These are phyloP conservation scores for Latrodectus elegans DNA, from an alignment of 2,888 invertebrate species.

Conservation along the genomic window DNA sequence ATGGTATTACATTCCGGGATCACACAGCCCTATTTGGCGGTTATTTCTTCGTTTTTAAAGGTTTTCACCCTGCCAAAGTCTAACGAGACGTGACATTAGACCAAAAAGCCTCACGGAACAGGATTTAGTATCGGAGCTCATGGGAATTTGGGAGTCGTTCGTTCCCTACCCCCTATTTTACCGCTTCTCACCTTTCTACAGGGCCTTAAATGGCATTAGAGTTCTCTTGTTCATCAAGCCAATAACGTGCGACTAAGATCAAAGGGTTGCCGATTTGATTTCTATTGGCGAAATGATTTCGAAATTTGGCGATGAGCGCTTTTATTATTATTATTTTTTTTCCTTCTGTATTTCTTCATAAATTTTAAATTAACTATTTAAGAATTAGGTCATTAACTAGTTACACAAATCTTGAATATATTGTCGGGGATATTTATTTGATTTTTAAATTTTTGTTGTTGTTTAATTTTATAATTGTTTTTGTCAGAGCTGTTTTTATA, in stretches of 20 bases:
- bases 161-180: slow-evolving; percentile 39
- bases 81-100: slow-evolving; percentile 62
- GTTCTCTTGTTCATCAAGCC: slow-evolving; percentile 68
- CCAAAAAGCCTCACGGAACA: slow-evolving; percentile 60
- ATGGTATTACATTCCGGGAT: slow-evolving; percentile 56
- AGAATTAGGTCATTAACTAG: too few species aligned
- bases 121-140: slow-evolving; percentile 47
- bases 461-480: too few species aligned
- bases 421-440: too few species aligned
- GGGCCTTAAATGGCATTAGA: slow-evolving; percentile 66
- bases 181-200: slow-evolving; percentile 67
- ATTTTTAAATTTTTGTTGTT: too few species aligned
- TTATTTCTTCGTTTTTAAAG: slow-evolving; percentile 56
- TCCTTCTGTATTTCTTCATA: too few species aligned
- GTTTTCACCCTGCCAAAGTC: slow-evolving; percentile 35
- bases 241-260: slow-evolving; percentile 61
- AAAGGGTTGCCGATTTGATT: slow-evolving; percentile 44
- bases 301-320: not conserved
- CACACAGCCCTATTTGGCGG: slow-evolving; percentile 23
- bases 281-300: slow-evolving; percentile 31
- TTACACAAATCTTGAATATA: too few species aligned
- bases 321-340: too few species aligned
- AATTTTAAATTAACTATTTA: too few species aligned
- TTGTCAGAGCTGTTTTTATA: too few species aligned
- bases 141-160: slow-evolving; percentile 19